Conservation (phyloP, 2,888 invertebrate species). For the Operophtera brumata region DNA sequence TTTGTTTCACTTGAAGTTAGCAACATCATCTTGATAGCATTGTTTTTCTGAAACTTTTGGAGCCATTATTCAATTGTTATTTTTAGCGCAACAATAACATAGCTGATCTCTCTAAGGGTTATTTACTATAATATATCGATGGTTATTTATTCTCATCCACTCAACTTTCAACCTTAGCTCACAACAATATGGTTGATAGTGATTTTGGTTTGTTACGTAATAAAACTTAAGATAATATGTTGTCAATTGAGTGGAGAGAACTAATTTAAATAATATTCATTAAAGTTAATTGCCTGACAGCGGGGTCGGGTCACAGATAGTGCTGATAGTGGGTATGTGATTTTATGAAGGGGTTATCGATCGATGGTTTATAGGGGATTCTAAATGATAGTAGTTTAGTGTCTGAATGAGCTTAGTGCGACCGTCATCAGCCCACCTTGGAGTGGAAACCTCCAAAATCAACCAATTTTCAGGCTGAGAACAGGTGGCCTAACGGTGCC, state of each 20-base stretch:
- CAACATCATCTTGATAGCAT: too few species aligned
- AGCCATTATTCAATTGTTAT: not conserved
- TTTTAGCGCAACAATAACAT: not conserved
- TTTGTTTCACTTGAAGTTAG: too few species aligned
- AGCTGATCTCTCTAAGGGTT: too few species aligned
- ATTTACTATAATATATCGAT: too few species aligned
- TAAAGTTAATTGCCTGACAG: conserved; percentile 77
- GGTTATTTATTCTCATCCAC: not conserved
- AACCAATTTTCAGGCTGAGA: too few species aligned
- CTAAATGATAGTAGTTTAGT: too few species aligned
- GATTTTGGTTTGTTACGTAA: not conserved
- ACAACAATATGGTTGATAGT: conserved; percentile 7
- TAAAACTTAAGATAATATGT: conserved; percentile 30
- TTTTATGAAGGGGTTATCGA: conserved; percentile 38
- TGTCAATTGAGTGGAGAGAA: conserved; percentile 64
- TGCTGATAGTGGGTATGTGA: conserved; percentile 34
- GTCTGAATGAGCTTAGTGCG: too few species aligned
- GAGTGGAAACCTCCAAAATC: too few species aligned
- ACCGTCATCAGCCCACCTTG: too few species aligned
- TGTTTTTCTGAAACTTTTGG: too few species aligned
- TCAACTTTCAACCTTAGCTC: conserved; percentile 23
- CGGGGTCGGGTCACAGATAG: conserved; percentile 55
- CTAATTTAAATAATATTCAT: conserved; percentile 78
- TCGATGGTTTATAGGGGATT: not conserved
- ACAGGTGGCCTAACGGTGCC: too few species aligned